Evolutionary conservation across 2,888 invertebrate genomes (phyloP).

Genomic region (Ommatoiulus sabulosus): DNA sequence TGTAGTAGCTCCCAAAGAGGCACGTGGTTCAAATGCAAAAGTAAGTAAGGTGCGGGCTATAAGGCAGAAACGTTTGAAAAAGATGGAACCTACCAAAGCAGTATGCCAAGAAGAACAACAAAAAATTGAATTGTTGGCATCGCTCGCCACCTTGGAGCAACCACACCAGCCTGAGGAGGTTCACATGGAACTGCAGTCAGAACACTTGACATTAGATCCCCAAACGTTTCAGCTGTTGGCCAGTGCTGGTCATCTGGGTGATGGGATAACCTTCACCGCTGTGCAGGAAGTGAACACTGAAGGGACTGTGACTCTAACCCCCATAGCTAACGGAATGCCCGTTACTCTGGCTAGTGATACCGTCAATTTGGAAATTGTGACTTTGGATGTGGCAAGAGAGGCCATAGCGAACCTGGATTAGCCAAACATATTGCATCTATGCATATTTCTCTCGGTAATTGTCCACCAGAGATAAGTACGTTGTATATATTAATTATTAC

Average conservation of each 20-base stretch:
- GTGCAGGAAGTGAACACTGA: constrained; percentile 37
- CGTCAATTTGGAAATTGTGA: constrained; percentile 42
- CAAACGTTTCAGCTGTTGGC: constrained; percentile 12
- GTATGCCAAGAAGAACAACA: background rate
- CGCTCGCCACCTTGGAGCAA: background rate
- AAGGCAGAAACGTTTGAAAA: background rate
- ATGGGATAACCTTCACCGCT: constrained; percentile 1
- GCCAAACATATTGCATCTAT: background rate
- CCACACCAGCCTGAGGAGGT: background rate
- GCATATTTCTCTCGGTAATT: too few species aligned
- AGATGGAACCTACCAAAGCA: background rate
- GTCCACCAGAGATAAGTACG: too few species aligned
- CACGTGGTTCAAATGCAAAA: too few species aligned
- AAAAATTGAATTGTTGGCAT: background rate
- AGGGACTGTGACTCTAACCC: constrained; percentile 33
- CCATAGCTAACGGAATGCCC: background rate
- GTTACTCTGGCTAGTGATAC: constrained; percentile 17
- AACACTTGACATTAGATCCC: constrained; percentile 2
- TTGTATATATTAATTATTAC: too few species aligned
- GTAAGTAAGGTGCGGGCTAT: background rate
- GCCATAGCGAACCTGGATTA: background rate
- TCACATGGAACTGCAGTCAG: background rate
- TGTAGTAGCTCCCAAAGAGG: too few species aligned
- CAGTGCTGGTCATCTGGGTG: background rate
- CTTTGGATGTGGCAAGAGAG: constrained; percentile 21